Evolutionary conservation across 1,140 invertebrate species (phyloP).

Genomic region (Globodera ellingtonae): DNA sequence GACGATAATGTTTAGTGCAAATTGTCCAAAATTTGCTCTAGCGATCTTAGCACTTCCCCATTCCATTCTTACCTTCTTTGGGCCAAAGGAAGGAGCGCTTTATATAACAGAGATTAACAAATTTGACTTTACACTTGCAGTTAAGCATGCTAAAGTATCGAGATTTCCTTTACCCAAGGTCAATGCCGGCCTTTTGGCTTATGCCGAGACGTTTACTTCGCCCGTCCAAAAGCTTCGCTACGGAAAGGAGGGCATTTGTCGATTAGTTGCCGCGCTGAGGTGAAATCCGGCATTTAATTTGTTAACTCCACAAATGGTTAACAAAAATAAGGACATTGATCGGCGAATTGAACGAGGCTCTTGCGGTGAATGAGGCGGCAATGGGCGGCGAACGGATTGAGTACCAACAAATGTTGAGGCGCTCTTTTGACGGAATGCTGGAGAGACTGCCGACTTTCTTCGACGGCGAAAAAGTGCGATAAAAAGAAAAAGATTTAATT

Average conservation of each 20-base stretch:
- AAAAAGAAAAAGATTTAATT: not conserved
- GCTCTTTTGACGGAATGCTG: conserved; percentile 58
- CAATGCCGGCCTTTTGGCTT: conserved; percentile 50
- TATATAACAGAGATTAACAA: no score
- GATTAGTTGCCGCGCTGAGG: conserved; percentile 46
- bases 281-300: conserved; percentile 18
- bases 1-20: no score
- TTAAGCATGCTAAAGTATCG: not conserved
- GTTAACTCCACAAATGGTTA: not conserved
- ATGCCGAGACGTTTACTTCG: conserved; percentile 55
- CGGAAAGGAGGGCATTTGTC: conserved; percentile 43
- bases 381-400: conserved; percentile 48
- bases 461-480: conserved; percentile 49
- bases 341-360: conserved; percentile 41
- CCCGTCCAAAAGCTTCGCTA: conserved; percentile 41
- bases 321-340: conserved; percentile 46
- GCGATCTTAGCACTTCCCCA: not conserved
- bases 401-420: conserved; percentile 51
- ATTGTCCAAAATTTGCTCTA: no score
- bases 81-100: no score
- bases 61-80: not conserved
- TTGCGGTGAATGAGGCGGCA: conserved; percentile 48
- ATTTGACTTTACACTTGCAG: no score
- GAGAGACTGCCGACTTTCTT: conserved; percentile 52
- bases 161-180: conserved; percentile 32